phyloP scores from a whole-genome alignment of 2,888 invertebrate species.

The Caenorhabditis doughertyi region DNA sequence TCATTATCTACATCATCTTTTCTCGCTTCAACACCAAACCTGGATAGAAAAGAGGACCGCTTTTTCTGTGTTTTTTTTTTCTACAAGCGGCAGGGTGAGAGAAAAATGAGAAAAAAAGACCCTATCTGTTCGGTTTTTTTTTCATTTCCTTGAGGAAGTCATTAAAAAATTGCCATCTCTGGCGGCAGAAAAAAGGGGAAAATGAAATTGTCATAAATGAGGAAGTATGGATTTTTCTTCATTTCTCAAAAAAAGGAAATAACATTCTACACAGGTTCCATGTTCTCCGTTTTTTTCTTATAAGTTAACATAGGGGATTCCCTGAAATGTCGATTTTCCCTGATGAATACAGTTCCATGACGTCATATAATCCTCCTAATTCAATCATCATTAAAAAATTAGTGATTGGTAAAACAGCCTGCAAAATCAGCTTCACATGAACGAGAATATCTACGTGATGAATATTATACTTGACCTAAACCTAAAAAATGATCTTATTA shows the following conservation, averaged over 20 bases:
- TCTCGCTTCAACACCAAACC: constrained; percentile 42
- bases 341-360: not conserved
- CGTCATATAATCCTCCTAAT: not conserved
- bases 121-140: constrained; percentile 45
- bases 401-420: not conserved
- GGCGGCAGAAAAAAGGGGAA: not conserved
- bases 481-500: constrained; percentile 6
- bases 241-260: not conserved
- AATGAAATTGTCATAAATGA: not conserved
- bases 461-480: not conserved
- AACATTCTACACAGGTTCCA: not conserved
- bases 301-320: constrained; percentile 3
- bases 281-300: not conserved
- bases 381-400: not conserved
- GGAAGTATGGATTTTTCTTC: too few relatives aligned
- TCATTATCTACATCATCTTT: constrained; percentile 59
- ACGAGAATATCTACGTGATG: not conserved
- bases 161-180: constrained; percentile 14
- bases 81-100: constrained; percentile 19
- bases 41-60: constrained; percentile 41
- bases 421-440: not conserved
- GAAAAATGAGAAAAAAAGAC: constrained; percentile 30
- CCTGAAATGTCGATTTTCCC: not conserved
- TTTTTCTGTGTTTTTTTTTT: constrained; percentile 36
- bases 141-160: constrained; percentile 32